Base-by-base conservation (phyloP, 1,140 invertebrate genomes). In the Scaptomyza hsui region DNA sequence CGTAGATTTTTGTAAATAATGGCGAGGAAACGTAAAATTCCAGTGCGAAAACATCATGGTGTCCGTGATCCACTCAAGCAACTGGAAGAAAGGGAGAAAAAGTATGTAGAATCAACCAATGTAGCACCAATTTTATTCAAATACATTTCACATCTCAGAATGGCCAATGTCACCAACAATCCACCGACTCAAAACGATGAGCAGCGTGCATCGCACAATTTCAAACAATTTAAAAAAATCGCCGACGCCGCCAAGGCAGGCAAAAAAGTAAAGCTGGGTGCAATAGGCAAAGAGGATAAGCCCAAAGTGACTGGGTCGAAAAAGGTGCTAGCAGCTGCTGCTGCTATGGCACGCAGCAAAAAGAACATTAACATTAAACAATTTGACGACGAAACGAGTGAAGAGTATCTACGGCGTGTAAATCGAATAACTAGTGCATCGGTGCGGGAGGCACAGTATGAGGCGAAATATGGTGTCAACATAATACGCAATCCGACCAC, bases 381-480 rank as follows among this genome's bases (percentile, higher is more conserved):
- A 72, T 81, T 75, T 35, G 74, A 82, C 2, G 92, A 91, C 13
- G 94, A 94, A 79, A 89, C 61, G 12, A 64, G 91, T 2, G 41
- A 83, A 18, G 76, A 78, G n/a, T 94, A 94, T 53, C 70, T 93
- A 61, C 64, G 91, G 3, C 77, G 94, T 37, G 92, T 94, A 0
- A 92, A 91, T 56, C 88, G 86, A 39, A 93, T 93, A 39, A 93
- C 93, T 1, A 70, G 91, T 1, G 89, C 89, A 21, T 93, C 93
- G 29, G 52, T 94, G 0, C 92, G 92, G 9, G 93, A 94, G 72
- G 92, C 93, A 3, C 86, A 90, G 15, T 94, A 94, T 65, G 93
- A 94, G 65, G 91, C 91, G 2, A 94, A 94, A 52, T 94, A 91
- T 61, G 91, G 91, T 15, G 93, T 94, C 0, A 89, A 93, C 57